phyloP scores from a whole-genome alignment of 2,113 vertebrate genomes.

The Mugil cephalus region DNA sequence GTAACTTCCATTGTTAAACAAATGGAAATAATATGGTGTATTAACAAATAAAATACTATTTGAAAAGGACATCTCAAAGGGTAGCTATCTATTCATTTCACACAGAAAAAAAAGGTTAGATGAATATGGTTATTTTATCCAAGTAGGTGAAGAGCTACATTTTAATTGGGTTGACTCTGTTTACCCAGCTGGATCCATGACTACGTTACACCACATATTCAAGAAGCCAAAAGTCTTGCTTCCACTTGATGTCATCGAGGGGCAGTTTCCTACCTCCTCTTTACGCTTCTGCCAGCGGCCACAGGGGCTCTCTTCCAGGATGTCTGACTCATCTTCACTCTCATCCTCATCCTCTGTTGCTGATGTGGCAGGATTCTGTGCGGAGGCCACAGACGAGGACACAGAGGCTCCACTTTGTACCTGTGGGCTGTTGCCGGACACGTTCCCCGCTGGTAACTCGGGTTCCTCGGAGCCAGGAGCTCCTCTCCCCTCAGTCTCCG shows the following conservation, averaged over 20 bases:
- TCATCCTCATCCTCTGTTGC: conserved; percentile 93
- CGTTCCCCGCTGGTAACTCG: conserved; percentile 41
- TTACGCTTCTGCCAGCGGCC: conserved; percentile 97
- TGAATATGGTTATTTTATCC: too few relatives aligned
- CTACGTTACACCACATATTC: too few relatives aligned
- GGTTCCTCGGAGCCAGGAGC: conserved; percentile 45
- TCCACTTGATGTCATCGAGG: too few relatives aligned
- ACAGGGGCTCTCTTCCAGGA: conserved; percentile 96
- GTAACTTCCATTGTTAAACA: neutral
- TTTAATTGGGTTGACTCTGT: too few relatives aligned
- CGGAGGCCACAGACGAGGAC: conserved; percentile 87
- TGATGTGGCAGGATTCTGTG: conserved; percentile 78
- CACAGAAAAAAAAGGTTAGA: too few relatives aligned
- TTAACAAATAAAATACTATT: too few relatives aligned
- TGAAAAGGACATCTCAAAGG: too few relatives aligned
- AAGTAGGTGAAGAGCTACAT: too few relatives aligned
- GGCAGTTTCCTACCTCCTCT: conserved; percentile 91
- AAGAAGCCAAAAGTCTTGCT: too few relatives aligned
- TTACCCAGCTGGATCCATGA: too few relatives aligned
- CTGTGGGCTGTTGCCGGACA: conserved; percentile 57
- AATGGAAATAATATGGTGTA: neutral
- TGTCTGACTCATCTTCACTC: conserved; percentile 96
- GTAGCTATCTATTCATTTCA: too few relatives aligned
- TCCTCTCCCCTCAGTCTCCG: conserved; percentile 63
- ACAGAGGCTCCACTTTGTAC: conserved; percentile 82